Evolutionary conservation across 2,113 vertebrate genomes (phyloP).

Genomic region (Chionomys nivalis): DNA sequence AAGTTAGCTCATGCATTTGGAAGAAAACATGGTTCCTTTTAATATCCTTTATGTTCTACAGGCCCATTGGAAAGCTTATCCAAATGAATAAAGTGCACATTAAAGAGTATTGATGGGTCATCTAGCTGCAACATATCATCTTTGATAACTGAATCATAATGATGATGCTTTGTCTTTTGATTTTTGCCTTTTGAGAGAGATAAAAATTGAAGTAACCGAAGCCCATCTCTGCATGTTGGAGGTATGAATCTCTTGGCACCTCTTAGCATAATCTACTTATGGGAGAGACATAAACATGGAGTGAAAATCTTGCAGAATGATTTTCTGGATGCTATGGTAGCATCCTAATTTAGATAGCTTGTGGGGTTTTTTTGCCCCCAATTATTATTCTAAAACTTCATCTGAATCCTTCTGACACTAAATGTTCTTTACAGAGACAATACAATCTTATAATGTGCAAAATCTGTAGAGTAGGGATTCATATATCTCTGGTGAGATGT

Average conservation of each 20-base stretch:
- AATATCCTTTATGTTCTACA: constrained; percentile 38
- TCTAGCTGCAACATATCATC: constrained; percentile 14
- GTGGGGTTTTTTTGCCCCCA: constrained; percentile 49
- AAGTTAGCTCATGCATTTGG: neutral
- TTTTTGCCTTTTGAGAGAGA: constrained; percentile 61
- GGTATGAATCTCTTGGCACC: constrained; percentile 68
- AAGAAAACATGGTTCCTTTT: constrained; percentile 2
- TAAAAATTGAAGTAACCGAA: constrained; percentile 62
- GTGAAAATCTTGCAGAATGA: constrained; percentile 50
- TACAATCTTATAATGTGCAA: constrained; percentile 69
- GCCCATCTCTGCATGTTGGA: constrained; percentile 25
- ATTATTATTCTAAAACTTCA: constrained; percentile 74
- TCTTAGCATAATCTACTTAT: constrained; percentile 79
- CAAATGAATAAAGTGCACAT: constrained; percentile 50
- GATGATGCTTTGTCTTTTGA: constrained; percentile 60
- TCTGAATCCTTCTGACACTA: constrained; percentile 69
- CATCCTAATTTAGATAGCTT: constrained; percentile 71
- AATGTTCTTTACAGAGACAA: constrained; percentile 66
- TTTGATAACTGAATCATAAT: constrained; percentile 64
- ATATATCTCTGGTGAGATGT: constrained; percentile 70
- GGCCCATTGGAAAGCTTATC: neutral
- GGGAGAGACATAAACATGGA: constrained; percentile 61
- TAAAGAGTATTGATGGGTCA: constrained; percentile 54
- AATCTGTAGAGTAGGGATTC: constrained; percentile 73
- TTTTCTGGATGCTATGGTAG: constrained; percentile 58